Evolutionary conservation across 2,888 invertebrate species (phyloP).

Genomic region (Bellardia bayeri): DNA sequence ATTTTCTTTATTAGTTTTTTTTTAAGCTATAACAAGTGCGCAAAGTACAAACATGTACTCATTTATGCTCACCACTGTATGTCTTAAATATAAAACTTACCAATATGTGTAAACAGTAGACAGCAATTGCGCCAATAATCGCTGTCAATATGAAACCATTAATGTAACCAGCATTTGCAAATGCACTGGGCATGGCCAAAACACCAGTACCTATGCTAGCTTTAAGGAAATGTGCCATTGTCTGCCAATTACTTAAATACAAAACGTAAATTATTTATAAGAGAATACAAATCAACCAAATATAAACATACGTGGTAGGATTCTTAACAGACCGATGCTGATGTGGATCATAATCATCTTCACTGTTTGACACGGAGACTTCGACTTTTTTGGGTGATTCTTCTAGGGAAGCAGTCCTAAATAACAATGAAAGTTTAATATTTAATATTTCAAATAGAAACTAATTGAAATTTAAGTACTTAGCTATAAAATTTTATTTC

Average conservation of each 20-base stretch:
- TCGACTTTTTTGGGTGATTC: not conserved
- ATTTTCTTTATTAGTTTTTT: too few relatives aligned
- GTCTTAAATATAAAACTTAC: slow-evolving; percentile 84
- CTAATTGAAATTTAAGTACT: not conserved
- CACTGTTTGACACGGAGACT: not conserved
- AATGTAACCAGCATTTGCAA: slow-evolving; percentile 93
- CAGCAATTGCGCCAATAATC: slow-evolving; percentile 94
- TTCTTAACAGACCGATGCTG: slow-evolving; percentile 90
- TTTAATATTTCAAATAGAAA: not conserved
- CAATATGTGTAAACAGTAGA: slow-evolving; percentile 97
- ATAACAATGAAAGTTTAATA: not conserved
- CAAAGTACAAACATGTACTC: too few relatives aligned
- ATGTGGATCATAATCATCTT: slow-evolving; percentile 89
- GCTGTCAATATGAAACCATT: slow-evolving; percentile 94
- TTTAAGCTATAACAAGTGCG: too few relatives aligned
- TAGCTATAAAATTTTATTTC: too few relatives aligned
- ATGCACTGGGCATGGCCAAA: slow-evolving; percentile 95
- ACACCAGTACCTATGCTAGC: slow-evolving; percentile 98
- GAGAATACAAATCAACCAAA: not conserved
- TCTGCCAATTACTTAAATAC: slow-evolving; percentile 91
- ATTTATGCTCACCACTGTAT: too few relatives aligned
- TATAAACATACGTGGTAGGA: slow-evolving; percentile 88
- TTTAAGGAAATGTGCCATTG: slow-evolving; percentile 96
- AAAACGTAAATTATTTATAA: not conserved
- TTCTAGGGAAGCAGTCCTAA: slow-evolving; percentile 54